A percentile compares a stretch with the other conserved stretches of the same genome.
phyloP scores from a whole-genome alignment of 2,888 invertebrate genomes.

The Rutpela maculata region DNA sequence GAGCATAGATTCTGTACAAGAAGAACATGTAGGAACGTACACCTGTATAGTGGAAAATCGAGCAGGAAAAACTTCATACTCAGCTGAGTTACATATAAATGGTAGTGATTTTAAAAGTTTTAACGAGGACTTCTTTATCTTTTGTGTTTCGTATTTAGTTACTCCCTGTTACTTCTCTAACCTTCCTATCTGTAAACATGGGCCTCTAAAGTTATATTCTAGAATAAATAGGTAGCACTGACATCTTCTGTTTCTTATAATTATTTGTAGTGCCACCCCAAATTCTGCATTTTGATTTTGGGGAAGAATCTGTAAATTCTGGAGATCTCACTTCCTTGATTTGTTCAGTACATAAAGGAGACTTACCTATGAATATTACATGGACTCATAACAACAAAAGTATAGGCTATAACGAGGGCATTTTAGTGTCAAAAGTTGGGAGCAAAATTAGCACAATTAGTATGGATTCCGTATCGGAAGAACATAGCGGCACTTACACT shows the following conservation, averaged over 20 bases:
- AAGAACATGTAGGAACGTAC: conserved; percentile 77
- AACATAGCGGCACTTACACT: conserved; percentile 86
- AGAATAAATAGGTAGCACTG: too few species aligned
- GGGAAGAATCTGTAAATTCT: conserved; percentile 78
- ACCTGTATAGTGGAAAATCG: conserved; percentile 76
- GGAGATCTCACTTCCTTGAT: conserved; percentile 82
- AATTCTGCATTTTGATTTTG: conserved; percentile 77
- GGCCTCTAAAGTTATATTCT: not conserved
- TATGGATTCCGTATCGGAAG: conserved; percentile 79
- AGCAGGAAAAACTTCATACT: conserved; percentile 75
- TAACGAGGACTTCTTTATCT: too few species aligned
- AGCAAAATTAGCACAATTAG: conserved; percentile 77
- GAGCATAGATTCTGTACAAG: conserved; percentile 78
- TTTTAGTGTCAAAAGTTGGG: conserved; percentile 72
- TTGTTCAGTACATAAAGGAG: conserved; percentile 84
- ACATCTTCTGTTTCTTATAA: not conserved
- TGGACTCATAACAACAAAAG: conserved; percentile 78
- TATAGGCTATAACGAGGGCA: conserved; percentile 69
- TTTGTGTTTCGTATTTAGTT: too few species aligned
- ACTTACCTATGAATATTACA: conserved; percentile 79
- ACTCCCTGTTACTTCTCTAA: not conserved
- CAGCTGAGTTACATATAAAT: conserved; percentile 76
- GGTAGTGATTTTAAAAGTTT: conserved; percentile 69
- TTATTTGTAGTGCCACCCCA: conserved; percentile 72
- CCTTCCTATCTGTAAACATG: not conserved